Evolutionary conservation across 2,797 vertebrate genomes (phyloP), one percentile per base, ranked within the genome.

Genomic region (Psittacula derbiana): DNA sequence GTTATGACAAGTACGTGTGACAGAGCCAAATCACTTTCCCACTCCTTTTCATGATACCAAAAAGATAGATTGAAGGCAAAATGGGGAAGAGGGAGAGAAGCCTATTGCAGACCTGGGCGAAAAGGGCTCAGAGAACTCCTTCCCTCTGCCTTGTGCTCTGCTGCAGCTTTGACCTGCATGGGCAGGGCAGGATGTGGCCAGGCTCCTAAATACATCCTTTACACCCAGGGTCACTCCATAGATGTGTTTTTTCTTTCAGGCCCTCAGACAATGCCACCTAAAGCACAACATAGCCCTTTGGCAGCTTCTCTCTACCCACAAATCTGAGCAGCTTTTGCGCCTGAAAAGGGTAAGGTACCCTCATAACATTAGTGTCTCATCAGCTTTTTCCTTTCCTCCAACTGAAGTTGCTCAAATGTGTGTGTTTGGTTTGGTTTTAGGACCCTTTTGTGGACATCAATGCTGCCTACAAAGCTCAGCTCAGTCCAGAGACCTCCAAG

Each of bases 281-380:
- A 98, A 98, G 90, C 99, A 99, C 96, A 96, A 90, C 92, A 96
- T 98, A 13, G 98, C 98, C 55, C 98, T 99, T 15, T 99, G 99
- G 99, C 99, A 99, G 90, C 96, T 99, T 62, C 98, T 99, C 44
- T 97, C 98, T 11, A 98, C 98, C 16, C 98, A 97, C 83, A 99
- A 99, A 96, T 99, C 99, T 1, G 99, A 99, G 96, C 98, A 98
- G 79, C 98, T 98, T 97, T 97, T 99, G 78, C 98, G 97, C 8
- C 98, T 99, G 47, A 98, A 97, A 61, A 98, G 97, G 98, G 99
- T 99, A 97, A 95, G 97, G 74, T 10, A 2, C 57, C 8, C 50
- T 7, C 24, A 8, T 16, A 33, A 8, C 46, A 9, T 8, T 33
- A 4, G 44, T 3, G 2, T 33, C 69, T 58, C 1, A 12, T 5